phyloP scores from a whole-genome alignment of 2,113 vertebrate genomes.

The Emydocephalus ijimae region DNA sequence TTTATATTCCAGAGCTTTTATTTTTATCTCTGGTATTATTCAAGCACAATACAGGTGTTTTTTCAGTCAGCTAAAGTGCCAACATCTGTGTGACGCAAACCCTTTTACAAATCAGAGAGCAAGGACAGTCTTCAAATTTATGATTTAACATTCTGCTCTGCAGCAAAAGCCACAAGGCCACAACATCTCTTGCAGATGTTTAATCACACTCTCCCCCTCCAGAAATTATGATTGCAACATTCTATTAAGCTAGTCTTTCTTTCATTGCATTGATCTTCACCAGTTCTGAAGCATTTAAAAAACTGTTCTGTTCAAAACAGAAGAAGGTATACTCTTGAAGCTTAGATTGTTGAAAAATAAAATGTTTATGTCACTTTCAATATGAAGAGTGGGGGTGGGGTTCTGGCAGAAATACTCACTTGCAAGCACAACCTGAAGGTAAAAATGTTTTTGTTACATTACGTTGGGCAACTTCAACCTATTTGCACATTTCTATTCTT shows the following conservation, averaged over 20 bases:
- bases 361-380: not conserved
- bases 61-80: not conserved
- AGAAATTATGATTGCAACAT: not conserved
- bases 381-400: too few species aligned
- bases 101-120: not conserved
- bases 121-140: not conserved
- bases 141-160: not conserved
- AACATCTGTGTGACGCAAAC: not conserved
- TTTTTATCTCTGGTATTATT: not conserved
- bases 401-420: not conserved
- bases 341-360: not conserved
- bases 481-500: not conserved
- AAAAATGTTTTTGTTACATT: not conserved
- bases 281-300: not conserved
- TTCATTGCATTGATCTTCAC: not conserved
- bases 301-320: not conserved
- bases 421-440: not conserved
- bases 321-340: not conserved
- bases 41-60: not conserved
- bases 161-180: not conserved
- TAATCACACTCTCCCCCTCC: not conserved
- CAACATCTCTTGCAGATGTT: not conserved
- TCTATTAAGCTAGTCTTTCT: not conserved
- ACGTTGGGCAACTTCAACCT: not conserved
- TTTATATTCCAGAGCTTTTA: not conserved